Percentiles rank a stretch among this genome's conserved stretches.
These are phyloP conservation scores for Torymus auratus DNA, from an alignment of 2,888 invertebrate species.

Conservation along the genomic window DNA sequence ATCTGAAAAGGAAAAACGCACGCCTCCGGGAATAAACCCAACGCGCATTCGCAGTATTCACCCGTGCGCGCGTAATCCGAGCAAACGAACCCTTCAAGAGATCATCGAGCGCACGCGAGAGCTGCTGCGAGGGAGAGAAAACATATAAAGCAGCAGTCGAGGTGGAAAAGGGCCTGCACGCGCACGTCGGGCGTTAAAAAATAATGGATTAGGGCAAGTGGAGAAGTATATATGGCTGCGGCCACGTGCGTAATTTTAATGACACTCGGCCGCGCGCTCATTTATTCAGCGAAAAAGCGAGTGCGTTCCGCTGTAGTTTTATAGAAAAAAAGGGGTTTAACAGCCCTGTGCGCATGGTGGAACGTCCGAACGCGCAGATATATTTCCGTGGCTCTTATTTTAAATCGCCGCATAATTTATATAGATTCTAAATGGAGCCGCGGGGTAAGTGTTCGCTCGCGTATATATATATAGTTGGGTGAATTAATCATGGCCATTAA, in stretches of 20 bases:
- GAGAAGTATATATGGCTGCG: conserved; percentile 24
- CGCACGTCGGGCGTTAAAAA: conserved; percentile 63
- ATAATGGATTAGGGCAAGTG: conserved; percentile 65
- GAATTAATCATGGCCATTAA: conserved; percentile 30
- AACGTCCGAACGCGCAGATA: neutral
- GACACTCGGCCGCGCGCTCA: conserved; percentile 54
- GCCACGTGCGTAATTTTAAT: conserved; percentile 69
- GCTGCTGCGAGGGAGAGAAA: neutral
- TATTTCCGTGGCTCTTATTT: conserved; percentile 4
- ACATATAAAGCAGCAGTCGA: conserved; percentile 4
- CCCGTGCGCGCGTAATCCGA: too few relatives aligned
- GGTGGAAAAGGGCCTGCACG: conserved; percentile 29
- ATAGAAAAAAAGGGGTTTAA: neutral
- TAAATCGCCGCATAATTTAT: conserved; percentile 26
- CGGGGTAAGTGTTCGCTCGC: neutral
- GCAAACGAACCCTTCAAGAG: too few relatives aligned
- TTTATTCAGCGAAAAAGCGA: conserved; percentile 38
- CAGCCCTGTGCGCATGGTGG: neutral
- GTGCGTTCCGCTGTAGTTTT: conserved; percentile 45
- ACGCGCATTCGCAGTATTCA: too few relatives aligned
- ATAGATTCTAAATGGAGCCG: conserved; percentile 2
- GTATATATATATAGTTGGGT: neutral
- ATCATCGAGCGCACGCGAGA: too few relatives aligned
- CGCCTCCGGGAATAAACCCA: too few relatives aligned
- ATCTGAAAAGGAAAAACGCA: too few relatives aligned